Percentiles rank a stretch among this genome's conserved stretches.
These are phyloP conservation scores for Siphamia tubifer DNA, from an alignment of 2,113 vertebrate genomes.

Conservation along the genomic window DNA sequence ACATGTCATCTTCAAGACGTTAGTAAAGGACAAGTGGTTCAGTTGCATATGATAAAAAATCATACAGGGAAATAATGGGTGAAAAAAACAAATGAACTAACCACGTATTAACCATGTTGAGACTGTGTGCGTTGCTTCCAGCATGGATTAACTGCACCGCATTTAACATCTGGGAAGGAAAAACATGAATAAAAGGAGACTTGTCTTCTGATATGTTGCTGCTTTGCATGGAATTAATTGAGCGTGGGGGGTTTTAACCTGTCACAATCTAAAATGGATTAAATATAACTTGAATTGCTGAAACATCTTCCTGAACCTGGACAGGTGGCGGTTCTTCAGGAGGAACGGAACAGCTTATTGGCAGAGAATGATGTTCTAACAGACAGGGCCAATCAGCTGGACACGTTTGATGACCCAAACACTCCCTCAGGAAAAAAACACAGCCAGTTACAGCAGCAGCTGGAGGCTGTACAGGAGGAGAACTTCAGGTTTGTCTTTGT, in stretches of 20 bases:
- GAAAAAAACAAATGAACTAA: slow-evolving; percentile 23
- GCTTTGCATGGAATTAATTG: slow-evolving; percentile 52
- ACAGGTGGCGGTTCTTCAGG: slow-evolving; percentile 93
- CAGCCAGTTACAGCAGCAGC: slow-evolving; percentile 88
- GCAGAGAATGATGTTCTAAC: slow-evolving; percentile 95
- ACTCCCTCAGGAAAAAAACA: slow-evolving; percentile 89
- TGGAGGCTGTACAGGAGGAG: slow-evolving; percentile 94
- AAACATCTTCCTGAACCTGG: background rate
- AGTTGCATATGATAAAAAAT: background rate
- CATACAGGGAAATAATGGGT: background rate
- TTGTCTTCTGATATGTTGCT: slow-evolving; percentile 14
- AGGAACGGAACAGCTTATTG: slow-evolving; percentile 91
- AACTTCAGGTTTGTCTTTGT: slow-evolving; percentile 85
- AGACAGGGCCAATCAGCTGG: slow-evolving; percentile 92
- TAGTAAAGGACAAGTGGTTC: background rate
- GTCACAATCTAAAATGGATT: background rate
- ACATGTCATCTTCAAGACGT: background rate
- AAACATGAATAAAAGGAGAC: background rate
- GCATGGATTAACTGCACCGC: slow-evolving; percentile 44
- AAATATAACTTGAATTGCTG: background rate
- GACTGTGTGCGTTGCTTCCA: slow-evolving; percentile 37
- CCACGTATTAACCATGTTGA: slow-evolving; percentile 47
- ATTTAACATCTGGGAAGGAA: slow-evolving; percentile 29
- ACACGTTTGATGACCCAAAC: slow-evolving; percentile 90
- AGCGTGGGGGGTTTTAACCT: background rate